Conservation (phyloP, 2,113 vertebrate genomes). For the Toxostoma redivivum region DNA sequence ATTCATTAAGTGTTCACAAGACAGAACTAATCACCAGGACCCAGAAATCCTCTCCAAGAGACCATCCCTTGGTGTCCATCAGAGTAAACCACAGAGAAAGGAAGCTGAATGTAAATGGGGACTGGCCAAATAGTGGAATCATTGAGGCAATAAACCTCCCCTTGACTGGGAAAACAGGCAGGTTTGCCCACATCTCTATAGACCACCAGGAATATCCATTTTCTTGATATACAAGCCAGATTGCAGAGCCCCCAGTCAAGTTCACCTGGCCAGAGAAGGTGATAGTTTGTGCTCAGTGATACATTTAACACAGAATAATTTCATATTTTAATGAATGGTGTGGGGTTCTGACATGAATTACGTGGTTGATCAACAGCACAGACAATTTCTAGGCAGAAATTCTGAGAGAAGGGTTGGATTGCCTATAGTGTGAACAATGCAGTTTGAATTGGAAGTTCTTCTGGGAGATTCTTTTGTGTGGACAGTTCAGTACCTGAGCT, state of each 20-base stretch:
- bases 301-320: rapidly evolving
- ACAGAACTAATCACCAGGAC: not conserved
- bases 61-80: not conserved
- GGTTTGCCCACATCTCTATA: not conserved
- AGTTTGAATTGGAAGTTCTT: not conserved
- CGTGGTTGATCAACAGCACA: not conserved
- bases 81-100: not conserved
- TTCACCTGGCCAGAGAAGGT: not conserved
- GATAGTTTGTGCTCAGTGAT: not conserved
- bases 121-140: not conserved
- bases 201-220: not conserved
- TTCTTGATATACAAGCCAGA: not conserved
- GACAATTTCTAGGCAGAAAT: not conserved
- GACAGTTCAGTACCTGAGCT: not conserved
- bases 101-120: not conserved
- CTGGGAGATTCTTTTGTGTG: not conserved
- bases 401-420: not conserved
- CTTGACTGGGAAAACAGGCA: not conserved
- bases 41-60: not conserved
- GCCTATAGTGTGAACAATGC: not conserved
- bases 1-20: not conserved
- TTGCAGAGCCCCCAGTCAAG: not conserved
- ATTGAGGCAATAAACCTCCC: not conserved
- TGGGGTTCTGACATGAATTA: not conserved
- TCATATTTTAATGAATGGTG: not conserved